These are phyloP conservation scores for Pogonomyrmex barbatus DNA, from an alignment of 1,140 invertebrate genomes.

Conservation along the genomic window DNA sequence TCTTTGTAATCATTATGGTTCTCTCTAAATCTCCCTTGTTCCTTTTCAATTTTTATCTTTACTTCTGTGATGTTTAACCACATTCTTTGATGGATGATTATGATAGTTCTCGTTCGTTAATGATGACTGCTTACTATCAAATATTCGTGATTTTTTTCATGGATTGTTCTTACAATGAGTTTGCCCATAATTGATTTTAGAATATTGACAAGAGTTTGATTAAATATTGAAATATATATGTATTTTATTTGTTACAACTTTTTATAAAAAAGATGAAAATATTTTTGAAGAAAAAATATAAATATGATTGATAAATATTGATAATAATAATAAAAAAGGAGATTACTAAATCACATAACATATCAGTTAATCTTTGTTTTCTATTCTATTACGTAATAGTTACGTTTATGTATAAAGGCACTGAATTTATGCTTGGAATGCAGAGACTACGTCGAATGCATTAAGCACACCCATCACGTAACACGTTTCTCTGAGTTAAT, in stretches of 20 bases:
- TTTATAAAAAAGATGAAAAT: neutral
- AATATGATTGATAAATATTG: too few relatives aligned
- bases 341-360: neutral
- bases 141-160: neutral
- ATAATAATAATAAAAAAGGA: neutral
- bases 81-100: conserved; percentile 55
- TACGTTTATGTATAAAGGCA: neutral
- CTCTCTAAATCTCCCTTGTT: conserved; percentile 63
- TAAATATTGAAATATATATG: neutral
- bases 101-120: conserved; percentile 23
- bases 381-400: neutral
- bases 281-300: neutral
- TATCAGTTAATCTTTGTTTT: conserved; percentile 1
- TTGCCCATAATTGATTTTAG: neutral
- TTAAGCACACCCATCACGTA: conserved; percentile 15
- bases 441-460: conserved; percentile 9
- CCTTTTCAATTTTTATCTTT: conserved; percentile 54
- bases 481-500: conserved; percentile 15
- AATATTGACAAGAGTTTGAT: neutral
- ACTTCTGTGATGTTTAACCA: conserved; percentile 70
- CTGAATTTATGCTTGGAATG: conserved; percentile 24
- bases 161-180: neutral
- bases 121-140: neutral
- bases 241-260: neutral
- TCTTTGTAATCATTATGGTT: conserved; percentile 81